Percentiles rank a stretch among this genome's conserved stretches.
These are phyloP conservation scores for Acipenser oxyrinchus DNA, from an alignment of 2,797 vertebrate genomes.

Conservation along the genomic window DNA sequence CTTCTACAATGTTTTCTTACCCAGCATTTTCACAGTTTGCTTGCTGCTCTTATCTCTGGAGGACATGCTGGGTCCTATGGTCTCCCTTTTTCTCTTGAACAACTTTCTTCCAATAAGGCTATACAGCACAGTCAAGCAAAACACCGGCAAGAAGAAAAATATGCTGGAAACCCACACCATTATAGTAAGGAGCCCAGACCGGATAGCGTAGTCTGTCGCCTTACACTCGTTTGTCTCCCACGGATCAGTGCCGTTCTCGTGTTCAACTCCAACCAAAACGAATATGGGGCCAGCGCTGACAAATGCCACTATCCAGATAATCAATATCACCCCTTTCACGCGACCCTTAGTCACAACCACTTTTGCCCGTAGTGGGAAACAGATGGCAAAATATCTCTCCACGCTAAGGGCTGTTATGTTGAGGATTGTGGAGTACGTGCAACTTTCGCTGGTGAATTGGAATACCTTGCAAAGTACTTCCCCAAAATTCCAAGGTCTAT, in stretches of 20 bases:
- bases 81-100: conserved; percentile 76
- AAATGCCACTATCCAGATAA: conserved; percentile 83
- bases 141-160: conserved; percentile 93
- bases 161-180: conserved; percentile 95
- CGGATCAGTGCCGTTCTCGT: conserved; percentile 63
- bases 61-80: conserved; percentile 64
- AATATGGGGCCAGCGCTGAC: conserved; percentile 90
- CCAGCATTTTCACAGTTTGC: conserved; percentile 95
- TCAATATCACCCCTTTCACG: conserved; percentile 77
- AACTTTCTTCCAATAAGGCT: conserved; percentile 89
- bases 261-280: conserved; percentile 87
- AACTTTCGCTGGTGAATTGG: conserved; percentile 90
- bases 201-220: conserved; percentile 84
- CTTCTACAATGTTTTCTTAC: conserved; percentile 46
- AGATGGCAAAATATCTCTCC: conserved; percentile 91
- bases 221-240: conserved; percentile 84
- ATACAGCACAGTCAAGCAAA: conserved; percentile 91
- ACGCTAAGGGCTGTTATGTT: conserved; percentile 93
- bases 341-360: conserved; percentile 85
- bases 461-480: conserved; percentile 90
- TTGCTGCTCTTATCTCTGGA: conserved; percentile 84
- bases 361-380: conserved; percentile 89
- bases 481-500: conserved; percentile 89
- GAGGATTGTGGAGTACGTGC: conserved; percentile 93
- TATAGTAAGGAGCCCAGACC: conserved; percentile 83